phyloP scores from a whole-genome alignment of 1,140 invertebrate genomes.

The Aphidius gifuensis region DNA sequence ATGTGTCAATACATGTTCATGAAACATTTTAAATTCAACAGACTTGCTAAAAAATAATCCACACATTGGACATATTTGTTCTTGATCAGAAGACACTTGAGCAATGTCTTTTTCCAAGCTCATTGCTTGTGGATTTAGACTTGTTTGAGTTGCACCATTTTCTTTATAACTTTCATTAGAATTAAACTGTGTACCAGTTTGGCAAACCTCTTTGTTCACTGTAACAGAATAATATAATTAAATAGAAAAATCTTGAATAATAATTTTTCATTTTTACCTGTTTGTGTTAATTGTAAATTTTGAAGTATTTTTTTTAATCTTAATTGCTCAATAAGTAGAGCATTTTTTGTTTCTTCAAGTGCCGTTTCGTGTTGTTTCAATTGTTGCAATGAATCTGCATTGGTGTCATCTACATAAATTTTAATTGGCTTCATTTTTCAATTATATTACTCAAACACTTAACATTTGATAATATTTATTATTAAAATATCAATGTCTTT shows the following conservation, averaged over 20 bases:
- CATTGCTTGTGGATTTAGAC: slow-evolving; percentile 28
- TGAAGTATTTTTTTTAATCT: slow-evolving; percentile 58
- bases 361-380: slow-evolving; percentile 65
- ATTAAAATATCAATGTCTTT: slow-evolving; percentile 49
- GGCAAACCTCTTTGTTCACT: slow-evolving; percentile 44
- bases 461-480: too few species aligned
- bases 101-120: slow-evolving; percentile 28
- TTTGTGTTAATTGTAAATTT: slow-evolving; percentile 42
- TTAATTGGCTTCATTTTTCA: slow-evolving; percentile 56
- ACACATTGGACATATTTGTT: slow-evolving; percentile 52
- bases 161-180: slow-evolving; percentile 40
- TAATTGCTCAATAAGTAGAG: slow-evolving; percentile 63
- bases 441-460: slow-evolving; percentile 32
- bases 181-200: slow-evolving; percentile 44
- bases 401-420: slow-evolving; percentile 61
- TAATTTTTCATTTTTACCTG: slow-evolving; percentile 33
- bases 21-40: slow-evolving; percentile 47
- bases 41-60: slow-evolving; percentile 40
- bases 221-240: slow-evolving; percentile 13
- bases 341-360: slow-evolving; percentile 62
- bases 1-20: slow-evolving; percentile 54
- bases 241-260: background rate
- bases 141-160: slow-evolving; percentile 44
- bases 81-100: slow-evolving; percentile 17
- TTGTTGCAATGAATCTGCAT: slow-evolving; percentile 61